These are phyloP conservation scores for Gobius niger DNA, from an alignment of 2,113 vertebrate genomes.

Conservation along the genomic window DNA sequence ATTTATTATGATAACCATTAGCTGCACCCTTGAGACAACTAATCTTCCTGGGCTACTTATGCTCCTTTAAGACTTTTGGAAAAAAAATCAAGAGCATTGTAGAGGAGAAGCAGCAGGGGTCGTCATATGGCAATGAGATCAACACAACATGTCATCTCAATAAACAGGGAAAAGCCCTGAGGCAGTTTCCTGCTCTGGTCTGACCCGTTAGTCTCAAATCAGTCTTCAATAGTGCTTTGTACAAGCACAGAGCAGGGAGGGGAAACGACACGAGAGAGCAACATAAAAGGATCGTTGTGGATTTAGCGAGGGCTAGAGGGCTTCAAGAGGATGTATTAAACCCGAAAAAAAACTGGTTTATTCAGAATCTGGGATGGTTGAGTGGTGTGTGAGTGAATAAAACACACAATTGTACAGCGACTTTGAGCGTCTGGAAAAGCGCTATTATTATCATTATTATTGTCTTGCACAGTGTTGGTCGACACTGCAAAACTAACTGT, in stretches of 20 bases:
- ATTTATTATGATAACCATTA: no score
- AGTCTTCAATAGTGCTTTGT: slow-evolving; percentile 70
- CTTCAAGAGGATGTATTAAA: slow-evolving; percentile 42
- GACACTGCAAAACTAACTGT: neutral
- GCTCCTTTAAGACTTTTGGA: no score
- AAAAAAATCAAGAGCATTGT: slow-evolving; percentile 8
- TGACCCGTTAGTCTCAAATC: slow-evolving; percentile 41
- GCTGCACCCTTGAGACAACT: no score
- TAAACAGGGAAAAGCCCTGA: slow-evolving; percentile 42
- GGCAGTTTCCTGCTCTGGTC: slow-evolving; percentile 40
- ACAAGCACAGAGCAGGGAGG: slow-evolving; percentile 16
- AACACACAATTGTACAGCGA: no score
- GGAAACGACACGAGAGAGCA: slow-evolving; percentile 31
- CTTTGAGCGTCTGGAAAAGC: no score
- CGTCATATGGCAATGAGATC: slow-evolving; percentile 40
- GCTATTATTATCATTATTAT: no score
- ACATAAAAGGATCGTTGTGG: slow-evolving; percentile 61
- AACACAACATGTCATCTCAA: slow-evolving; percentile 55
- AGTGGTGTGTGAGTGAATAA: no score
- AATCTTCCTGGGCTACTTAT: no score
- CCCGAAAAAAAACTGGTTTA: slow-evolving; percentile 62
- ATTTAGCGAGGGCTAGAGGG: slow-evolving; percentile 52
- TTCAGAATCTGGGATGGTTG: slow-evolving; percentile 45
- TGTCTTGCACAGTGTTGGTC: neutral
- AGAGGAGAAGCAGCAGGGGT: slow-evolving; percentile 9